Conservation (phyloP, 1,140 invertebrate species). For the Cydia splendana region DNA sequence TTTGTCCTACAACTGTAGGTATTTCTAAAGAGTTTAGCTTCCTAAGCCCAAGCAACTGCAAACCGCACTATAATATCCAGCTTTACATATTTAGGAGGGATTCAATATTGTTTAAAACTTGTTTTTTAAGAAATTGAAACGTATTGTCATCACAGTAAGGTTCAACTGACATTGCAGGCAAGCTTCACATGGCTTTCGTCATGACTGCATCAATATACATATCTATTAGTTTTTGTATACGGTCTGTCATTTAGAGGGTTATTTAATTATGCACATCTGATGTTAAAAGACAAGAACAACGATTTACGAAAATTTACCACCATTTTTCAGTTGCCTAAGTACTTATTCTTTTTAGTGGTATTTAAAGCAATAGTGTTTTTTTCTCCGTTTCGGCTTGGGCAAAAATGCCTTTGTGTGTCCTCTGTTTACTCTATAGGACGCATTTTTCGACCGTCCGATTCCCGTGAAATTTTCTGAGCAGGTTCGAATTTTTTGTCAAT, state of each 20-base stretch:
- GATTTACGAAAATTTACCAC: background rate
- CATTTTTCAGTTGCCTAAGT: too few relatives aligned
- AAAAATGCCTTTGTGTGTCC: too few relatives aligned
- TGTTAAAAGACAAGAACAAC: background rate
- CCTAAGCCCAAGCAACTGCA: slow-evolving; percentile 13
- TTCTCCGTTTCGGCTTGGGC: too few relatives aligned
- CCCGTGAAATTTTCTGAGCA: too few relatives aligned
- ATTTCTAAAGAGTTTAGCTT: background rate
- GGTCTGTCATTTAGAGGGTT: slow-evolving; percentile 10
- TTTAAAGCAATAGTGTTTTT: too few relatives aligned
- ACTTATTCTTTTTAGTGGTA: too few relatives aligned
- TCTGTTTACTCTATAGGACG: too few relatives aligned
- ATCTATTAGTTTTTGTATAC: slow-evolving; percentile 45
- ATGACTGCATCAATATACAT: slow-evolving; percentile 44
- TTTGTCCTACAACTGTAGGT: background rate
- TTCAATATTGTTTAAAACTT: slow-evolving; percentile 45
- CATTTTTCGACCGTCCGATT: too few relatives aligned
- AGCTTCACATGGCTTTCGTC: background rate
- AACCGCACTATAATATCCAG: background rate
- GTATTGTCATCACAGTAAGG: slow-evolving; percentile 22
- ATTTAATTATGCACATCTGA: background rate
- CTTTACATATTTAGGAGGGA: slow-evolving; percentile 14
- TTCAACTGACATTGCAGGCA: slow-evolving; percentile 24
- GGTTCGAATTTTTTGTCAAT: too few relatives aligned
- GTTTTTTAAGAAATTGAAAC: background rate